Base-by-base conservation (phyloP, 2,797 vertebrate genomes). In the Clamator glandarius region DNA sequence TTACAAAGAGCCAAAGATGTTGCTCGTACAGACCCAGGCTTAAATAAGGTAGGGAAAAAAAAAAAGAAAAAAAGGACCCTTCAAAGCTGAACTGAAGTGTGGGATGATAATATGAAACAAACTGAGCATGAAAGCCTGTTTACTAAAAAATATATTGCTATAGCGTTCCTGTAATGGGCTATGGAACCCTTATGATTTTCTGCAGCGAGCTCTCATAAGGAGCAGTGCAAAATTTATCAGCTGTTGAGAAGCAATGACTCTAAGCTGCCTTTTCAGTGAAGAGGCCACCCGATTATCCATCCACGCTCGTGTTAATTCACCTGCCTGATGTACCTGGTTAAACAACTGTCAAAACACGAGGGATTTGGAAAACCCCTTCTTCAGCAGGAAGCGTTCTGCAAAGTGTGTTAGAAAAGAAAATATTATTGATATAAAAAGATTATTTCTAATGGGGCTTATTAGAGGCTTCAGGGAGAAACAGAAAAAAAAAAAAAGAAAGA, bases 141-240 rank as follows among this genome's bases (percentile, higher is more conserved):
- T 89, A 76, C 81, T 80, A 82, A 92, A 94, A 73, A 89, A 93
- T 59, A 35, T 18, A 89, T 74, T 84, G 67, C 35, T 66, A 3
- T 33, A 59, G 55, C 67, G 63, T 29, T 26, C 59, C 39, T 50
- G 50, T 48, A 89, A 82, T 29, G 28, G 59, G 42, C 70, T 63
- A 41, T 1, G 0, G 86, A 90, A 90, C 73, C 11, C 68, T 50
- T 14, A 33, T 1, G 11, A 55, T 75, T 87, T 78, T 89, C 77
- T 69, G 57, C 5, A 3, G 63, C 0, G 6, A 77, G 90, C 44
- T 88, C 80, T 85, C 23, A 35, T 29, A 42, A 92, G 57, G 33
- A 90, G 39, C 42, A 35, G 54, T 66, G 44, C 23, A 63, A 52
- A 90, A 69, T 59, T 59, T 70, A 84, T 82, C 86, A 92, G 67